Percentiles rank a stretch among this genome's conserved stretches.
phyloP scores from a whole-genome alignment of 2,113 vertebrate genomes.

The Herpetotheres cachinnans region DNA sequence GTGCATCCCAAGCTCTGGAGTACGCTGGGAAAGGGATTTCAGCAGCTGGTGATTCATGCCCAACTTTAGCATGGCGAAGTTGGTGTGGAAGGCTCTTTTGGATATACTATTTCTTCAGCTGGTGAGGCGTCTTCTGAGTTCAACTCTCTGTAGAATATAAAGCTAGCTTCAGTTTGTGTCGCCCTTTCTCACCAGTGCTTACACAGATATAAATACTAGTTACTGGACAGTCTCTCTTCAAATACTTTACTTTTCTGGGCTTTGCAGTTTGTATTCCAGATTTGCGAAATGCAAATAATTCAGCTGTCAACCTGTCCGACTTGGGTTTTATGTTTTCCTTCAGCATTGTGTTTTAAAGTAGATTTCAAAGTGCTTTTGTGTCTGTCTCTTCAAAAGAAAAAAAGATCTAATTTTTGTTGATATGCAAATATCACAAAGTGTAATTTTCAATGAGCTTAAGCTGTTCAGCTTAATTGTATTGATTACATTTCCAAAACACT shows the following conservation, averaged over 20 bases:
- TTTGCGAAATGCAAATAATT: not conserved
- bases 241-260: not conserved
- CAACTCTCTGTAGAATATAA: not conserved
- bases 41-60: not conserved
- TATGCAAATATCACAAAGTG: not conserved
- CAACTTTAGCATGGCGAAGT: fast-evolving
- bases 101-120: not conserved
- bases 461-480: not conserved
- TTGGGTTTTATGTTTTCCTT: not conserved
- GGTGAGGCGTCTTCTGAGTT: not conserved
- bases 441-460: not conserved
- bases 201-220: not conserved
- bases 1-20: not conserved
- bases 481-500: not conserved
- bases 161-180: not conserved
- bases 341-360: not conserved
- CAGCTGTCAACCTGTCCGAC: not conserved
- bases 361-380: not conserved
- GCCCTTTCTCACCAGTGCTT: not conserved
- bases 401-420: not conserved
- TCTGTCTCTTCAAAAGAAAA: not conserved
- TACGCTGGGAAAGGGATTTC: not conserved
- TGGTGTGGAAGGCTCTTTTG: not conserved
- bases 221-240: not conserved
- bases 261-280: not conserved